These are phyloP conservation scores for Amphibalanus amphitrite DNA, from an alignment of 1,140 invertebrate species.

Conservation along the genomic window DNA sequence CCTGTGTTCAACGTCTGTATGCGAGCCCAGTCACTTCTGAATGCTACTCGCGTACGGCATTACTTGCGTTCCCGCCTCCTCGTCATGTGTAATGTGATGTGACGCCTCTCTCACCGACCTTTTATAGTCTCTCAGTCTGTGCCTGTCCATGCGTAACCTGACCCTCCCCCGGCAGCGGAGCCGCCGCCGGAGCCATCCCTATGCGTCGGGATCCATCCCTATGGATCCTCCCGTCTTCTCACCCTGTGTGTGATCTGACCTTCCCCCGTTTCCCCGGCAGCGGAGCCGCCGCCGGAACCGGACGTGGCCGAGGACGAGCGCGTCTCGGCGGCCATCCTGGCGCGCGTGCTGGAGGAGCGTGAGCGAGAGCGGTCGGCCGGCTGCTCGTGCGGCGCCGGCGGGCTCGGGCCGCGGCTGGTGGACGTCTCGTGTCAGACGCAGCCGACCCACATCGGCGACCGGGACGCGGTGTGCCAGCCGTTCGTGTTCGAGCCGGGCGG, in stretches of 20 bases:
- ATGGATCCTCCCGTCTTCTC: constrained; percentile 5
- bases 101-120: too few species aligned
- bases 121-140: too few species aligned
- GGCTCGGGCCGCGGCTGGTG: background rate
- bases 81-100: too few species aligned
- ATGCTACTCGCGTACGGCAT: too few species aligned
- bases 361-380: constrained; percentile 40
- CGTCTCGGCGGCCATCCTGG: constrained; percentile 81
- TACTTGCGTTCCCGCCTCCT: too few species aligned
- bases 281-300: constrained; percentile 10
- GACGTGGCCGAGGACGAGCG: constrained; percentile 35
- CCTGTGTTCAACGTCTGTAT: too few species aligned
- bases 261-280: background rate
- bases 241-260: constrained; percentile 6
- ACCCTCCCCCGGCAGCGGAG: too few species aligned
- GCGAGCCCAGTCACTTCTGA: too few species aligned
- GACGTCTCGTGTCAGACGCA: background rate
- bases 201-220: too few species aligned
- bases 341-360: constrained; percentile 73
- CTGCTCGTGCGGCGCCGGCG: constrained; percentile 11
- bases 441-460: background rate
- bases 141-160: too few species aligned
- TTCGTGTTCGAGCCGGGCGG: background rate
- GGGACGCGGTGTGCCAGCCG: background rate
- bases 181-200: too few species aligned